These are phyloP conservation scores for Zosterops borbonicus DNA, from an alignment of 2,113 vertebrate genomes.

Conservation along the genomic window DNA sequence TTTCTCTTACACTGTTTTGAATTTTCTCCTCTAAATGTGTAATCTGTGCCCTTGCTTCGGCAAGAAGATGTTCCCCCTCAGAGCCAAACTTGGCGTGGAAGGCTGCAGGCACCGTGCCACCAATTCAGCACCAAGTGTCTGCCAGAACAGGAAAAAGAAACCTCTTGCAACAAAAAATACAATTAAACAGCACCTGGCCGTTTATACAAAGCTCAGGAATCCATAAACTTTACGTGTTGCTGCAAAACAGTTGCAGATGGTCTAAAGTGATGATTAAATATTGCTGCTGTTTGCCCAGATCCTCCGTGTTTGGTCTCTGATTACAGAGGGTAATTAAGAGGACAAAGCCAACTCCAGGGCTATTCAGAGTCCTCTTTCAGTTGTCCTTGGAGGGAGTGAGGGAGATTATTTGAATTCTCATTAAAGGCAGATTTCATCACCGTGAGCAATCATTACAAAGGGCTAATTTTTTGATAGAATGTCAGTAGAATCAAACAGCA, in stretches of 20 bases:
- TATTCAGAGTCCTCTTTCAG: background rate
- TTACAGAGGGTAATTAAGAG: constrained; percentile 18
- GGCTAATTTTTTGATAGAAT: background rate
- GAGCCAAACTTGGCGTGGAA: constrained; percentile 36
- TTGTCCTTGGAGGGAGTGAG: background rate
- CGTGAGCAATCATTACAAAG: background rate
- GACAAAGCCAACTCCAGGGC: background rate
- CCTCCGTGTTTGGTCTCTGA: constrained; percentile 12
- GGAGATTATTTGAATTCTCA: background rate
- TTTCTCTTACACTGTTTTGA: constrained; percentile 44
- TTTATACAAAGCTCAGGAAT: constrained; percentile 42
- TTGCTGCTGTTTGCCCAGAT: constrained; percentile 41
- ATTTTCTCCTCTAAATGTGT: constrained; percentile 51
- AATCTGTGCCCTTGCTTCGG: constrained; percentile 50
- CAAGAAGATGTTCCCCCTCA: constrained; percentile 17
- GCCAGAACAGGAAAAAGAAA: constrained; percentile 1
- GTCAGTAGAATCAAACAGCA: background rate
- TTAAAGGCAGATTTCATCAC: background rate
- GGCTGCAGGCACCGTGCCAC: constrained; percentile 13
- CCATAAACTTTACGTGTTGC: constrained; percentile 51
- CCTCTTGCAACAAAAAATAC: constrained; percentile 12
- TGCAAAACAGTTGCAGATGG: constrained; percentile 75
- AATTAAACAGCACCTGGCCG: constrained; percentile 63
- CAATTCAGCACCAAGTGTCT: constrained; percentile 18
- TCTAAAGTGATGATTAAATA: constrained; percentile 65